Percentiles rank a stretch among this genome's conserved stretches.
phyloP scores from a whole-genome alignment of 1,140 invertebrate species.

The Latrodectus geometricus region DNA sequence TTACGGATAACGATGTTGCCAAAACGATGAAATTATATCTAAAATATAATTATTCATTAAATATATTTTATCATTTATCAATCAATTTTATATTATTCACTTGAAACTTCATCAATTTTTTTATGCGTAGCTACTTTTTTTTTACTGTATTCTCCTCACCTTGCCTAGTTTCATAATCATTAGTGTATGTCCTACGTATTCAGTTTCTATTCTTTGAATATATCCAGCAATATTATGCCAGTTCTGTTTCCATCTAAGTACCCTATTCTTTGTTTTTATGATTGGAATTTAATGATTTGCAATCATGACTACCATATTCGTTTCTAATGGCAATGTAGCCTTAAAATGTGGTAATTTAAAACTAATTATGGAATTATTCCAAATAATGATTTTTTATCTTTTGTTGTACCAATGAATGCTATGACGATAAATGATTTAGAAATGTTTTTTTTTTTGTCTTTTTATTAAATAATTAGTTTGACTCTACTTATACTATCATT shows the following conservation, averaged over 20 bases:
- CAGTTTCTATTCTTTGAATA: not conserved
- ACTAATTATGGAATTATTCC: constrained; percentile 7
- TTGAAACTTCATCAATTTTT: too few species aligned
- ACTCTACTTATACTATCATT: not conserved
- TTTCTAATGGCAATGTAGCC: not conserved
- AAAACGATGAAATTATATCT: too few species aligned
- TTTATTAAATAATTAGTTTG: not conserved
- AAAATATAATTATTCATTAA: too few species aligned
- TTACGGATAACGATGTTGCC: too few species aligned
- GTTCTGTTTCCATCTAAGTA: too few species aligned
- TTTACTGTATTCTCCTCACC: too few species aligned
- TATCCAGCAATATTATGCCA: not conserved
- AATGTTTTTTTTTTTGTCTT: not conserved
- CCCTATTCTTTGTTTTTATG: not conserved
- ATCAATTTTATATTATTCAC: too few species aligned
- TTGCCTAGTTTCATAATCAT: not conserved
- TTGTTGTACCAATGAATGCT: not conserved
- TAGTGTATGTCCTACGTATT: not conserved
- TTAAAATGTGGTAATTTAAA: constrained; percentile 2
- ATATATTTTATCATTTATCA: too few species aligned
- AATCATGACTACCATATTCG: not conserved
- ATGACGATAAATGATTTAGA: not conserved
- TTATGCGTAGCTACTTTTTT: too few species aligned
- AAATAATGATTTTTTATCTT: not conserved
- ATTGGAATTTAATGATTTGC: not conserved